Base-by-base conservation (phyloP, 1,140 invertebrate genomes). In the Venturia canescens region DNA sequence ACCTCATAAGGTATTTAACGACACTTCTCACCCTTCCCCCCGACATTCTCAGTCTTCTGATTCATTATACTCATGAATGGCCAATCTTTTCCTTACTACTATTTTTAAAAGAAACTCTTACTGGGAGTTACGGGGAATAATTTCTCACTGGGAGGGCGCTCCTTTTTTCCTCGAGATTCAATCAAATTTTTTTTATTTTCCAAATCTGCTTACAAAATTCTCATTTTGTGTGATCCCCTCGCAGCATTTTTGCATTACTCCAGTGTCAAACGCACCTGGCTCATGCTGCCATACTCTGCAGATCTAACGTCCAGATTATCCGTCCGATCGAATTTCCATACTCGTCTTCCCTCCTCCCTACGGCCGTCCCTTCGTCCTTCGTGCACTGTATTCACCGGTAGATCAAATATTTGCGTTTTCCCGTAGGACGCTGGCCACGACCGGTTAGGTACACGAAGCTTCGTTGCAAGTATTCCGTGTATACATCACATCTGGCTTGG, bases 1-100 rank as follows among this genome's bases (percentile, higher is more conserved):
- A 90, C 87, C 89, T 90, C 86, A 90, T 90, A 90, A 90, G 89
- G 89, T 90, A 78, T 13, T 44, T 44, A 44, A 44, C 5, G 1
- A 11, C 63, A 15, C 27, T 70, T 18, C 18, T 34, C 38, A 18
- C 53, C 7, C 21, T 1, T 57, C 21, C 21, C 21, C 21, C 21
- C 21, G 1, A 57, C 53, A n/a, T 57, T 57, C 11, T 15, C 21
- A n/a, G 53, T 21, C 21, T 21, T 57, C 21, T n/a, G 18, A 4
- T 21, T 21, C 21, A 57, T 57, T 21, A 57, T 7, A 57, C 53
- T 4, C 11, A 5, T 44, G 13, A 44, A 44, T 44, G 38, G 38
- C 38, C 13, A 44, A 44, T 44, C 38, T 44, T 44, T 44, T 13
- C 11, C 38, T 11, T 4, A 1, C 7, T 44, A 9, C 5, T 1